A percentile compares a stretch with the other conserved stretches of the same genome.
Evolutionary conservation across 2,797 vertebrate genomes (phyloP).

Genomic region (Rhodeus uyekii): DNA sequence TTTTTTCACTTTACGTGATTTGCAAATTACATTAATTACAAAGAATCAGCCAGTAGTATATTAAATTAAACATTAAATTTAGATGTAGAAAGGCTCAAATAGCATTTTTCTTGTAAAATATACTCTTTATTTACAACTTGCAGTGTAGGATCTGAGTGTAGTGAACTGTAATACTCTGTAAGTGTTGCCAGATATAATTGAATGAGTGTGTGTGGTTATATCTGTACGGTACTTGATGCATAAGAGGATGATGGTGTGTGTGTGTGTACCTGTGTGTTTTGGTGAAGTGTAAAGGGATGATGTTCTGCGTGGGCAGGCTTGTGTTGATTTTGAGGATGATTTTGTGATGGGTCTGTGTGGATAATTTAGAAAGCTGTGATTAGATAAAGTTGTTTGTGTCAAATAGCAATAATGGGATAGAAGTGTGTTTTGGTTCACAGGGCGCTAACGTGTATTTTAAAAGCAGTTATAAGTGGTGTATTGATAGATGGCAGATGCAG

Average conservation of each 20-base stretch:
- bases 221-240: slow-evolving; percentile 9
- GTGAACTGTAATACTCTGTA: neutral
- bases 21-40: neutral
- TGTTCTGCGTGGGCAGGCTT: neutral
- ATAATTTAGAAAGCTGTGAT: neutral
- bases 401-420: neutral
- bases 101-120: neutral
- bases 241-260: slow-evolving; percentile 20
- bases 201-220: neutral
- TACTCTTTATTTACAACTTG: neutral
- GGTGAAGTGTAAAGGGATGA: slow-evolving; percentile 13
- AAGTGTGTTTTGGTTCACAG: slow-evolving; percentile 11
- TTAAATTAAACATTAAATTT: neutral
- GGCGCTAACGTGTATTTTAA: neutral
- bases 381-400: neutral
- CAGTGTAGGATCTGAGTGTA: neutral
- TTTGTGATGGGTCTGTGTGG: neutral
- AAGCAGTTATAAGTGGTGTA: slow-evolving; percentile 3
- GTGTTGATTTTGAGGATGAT: slow-evolving; percentile 4
- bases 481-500: slow-evolving; percentile 4
- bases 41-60: neutral
- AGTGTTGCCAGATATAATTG: slow-evolving; percentile 12
- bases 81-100: neutral
- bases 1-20: neutral
- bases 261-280: neutral